Evolutionary conservation across 2,797 vertebrate genomes (phyloP).

Genomic region (Gorsachius magnificus): DNA sequence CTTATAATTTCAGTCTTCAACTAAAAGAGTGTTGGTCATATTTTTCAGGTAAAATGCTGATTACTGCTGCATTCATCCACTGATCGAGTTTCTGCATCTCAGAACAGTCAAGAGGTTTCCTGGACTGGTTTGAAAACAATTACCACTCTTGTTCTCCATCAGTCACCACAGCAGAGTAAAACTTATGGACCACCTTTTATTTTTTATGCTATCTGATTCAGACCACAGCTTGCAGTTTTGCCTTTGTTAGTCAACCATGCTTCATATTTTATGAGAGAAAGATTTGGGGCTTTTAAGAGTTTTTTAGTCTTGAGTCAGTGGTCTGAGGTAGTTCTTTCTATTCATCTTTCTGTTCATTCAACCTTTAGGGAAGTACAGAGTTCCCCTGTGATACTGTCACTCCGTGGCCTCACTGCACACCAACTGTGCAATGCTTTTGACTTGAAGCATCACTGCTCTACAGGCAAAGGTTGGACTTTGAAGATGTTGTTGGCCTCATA

Average conservation of each 20-base stretch:
- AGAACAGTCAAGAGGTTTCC: background rate
- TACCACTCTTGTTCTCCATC: background rate
- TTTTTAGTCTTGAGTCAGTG: background rate
- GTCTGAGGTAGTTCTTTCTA: background rate
- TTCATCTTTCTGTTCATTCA: background rate
- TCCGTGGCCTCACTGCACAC: background rate
- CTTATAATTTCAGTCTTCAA: background rate
- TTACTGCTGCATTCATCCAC: background rate
- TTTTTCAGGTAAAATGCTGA: background rate
- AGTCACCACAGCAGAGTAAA: background rate
- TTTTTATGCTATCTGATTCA: background rate
- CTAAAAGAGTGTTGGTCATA: background rate
- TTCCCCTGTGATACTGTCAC: background rate
- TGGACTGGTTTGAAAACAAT: background rate
- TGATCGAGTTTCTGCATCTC: background rate
- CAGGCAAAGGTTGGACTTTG: background rate
- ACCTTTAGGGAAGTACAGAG: background rate
- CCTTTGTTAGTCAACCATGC: background rate
- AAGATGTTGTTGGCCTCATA: background rate
- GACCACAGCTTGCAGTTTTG: background rate
- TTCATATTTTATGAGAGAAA: background rate
- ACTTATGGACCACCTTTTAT: background rate
- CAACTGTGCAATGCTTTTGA: background rate
- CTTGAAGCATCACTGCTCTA: background rate
- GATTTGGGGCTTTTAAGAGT: background rate